Conservation (phyloP, 2,888 invertebrate species). For the Cartodere bifasciata region DNA sequence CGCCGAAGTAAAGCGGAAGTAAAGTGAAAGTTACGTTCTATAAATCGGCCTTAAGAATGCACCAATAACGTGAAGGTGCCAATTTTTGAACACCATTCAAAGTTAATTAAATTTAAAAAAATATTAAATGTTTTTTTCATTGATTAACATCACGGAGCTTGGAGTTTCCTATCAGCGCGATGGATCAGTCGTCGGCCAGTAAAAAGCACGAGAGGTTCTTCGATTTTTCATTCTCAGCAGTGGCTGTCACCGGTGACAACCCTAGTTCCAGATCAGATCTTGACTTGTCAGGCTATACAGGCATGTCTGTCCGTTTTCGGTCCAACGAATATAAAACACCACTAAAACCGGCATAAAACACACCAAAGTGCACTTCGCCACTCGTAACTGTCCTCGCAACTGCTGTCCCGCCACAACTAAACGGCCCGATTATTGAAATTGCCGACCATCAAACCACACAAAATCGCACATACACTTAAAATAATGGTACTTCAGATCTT, state of each 20-base stretch:
- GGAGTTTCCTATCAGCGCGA: constrained; percentile 21
- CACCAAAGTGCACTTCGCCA: constrained; percentile 21
- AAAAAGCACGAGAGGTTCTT: constrained; percentile 13
- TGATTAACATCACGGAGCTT: too few relatives aligned
- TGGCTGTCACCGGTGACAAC: constrained; percentile 29
- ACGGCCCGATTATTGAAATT: constrained; percentile 25
- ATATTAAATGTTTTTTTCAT: too few relatives aligned
- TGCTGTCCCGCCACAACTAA: constrained; percentile 20
- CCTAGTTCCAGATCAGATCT: constrained; percentile 28
- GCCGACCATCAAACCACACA: constrained; percentile 19
- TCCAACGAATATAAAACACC: constrained; percentile 22
- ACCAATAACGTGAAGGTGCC: too few relatives aligned
- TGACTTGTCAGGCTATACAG: constrained; percentile 19
- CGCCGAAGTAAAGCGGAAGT: too few relatives aligned
- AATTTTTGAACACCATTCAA: too few relatives aligned
- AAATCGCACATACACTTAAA: constrained; percentile 20
- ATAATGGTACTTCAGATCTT: constrained; percentile 3
- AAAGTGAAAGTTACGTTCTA: too few relatives aligned
- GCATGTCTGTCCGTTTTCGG: constrained; percentile 13
- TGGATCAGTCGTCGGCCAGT: constrained; percentile 1
- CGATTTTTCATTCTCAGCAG: constrained; percentile 31
- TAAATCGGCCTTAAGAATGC: too few relatives aligned
- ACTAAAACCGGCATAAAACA: constrained; percentile 23
- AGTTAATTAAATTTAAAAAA: too few relatives aligned
- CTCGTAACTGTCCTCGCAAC: constrained; percentile 18